Evolutionary conservation across 2,888 invertebrate species (phyloP).

Genomic region (Stomorhina lunata): DNA sequence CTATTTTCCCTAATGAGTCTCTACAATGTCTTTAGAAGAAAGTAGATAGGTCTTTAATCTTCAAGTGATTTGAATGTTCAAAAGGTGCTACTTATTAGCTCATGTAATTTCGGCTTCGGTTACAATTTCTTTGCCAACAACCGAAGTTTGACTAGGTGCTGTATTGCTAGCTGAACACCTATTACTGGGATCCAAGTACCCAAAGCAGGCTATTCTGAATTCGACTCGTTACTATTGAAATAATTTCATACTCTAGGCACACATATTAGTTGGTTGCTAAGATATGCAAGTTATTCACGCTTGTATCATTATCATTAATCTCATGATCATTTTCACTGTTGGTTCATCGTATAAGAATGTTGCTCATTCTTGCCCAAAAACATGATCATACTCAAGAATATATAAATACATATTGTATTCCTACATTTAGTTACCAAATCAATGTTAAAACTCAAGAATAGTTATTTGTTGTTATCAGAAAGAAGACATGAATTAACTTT

Average conservation of each 20-base stretch:
- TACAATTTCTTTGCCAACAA: too few species aligned
- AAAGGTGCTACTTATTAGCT: too few species aligned
- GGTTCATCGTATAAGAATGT: background rate
- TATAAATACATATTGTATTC: conserved; percentile 64
- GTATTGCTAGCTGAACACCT: too few species aligned
- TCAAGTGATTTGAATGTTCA: too few species aligned
- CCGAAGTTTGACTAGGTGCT: too few species aligned
- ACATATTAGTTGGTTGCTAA: conserved; percentile 10
- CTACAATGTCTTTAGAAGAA: too few species aligned
- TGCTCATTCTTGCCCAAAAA: background rate
- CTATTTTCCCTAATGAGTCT: too few species aligned
- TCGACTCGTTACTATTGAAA: background rate
- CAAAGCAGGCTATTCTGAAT: background rate
- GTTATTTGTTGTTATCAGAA: conserved; percentile 43
- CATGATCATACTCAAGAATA: conserved; percentile 22
- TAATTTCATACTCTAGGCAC: background rate
- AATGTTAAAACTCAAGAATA: conserved; percentile 44
- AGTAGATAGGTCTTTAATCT: too few species aligned
- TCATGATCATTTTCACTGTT: conserved; percentile 18
- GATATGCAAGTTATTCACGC: conserved; percentile 58
- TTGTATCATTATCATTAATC: conserved; percentile 48
- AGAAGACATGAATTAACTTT: too few species aligned
- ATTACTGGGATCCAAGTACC: too few species aligned
- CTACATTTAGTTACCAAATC: conserved; percentile 62
- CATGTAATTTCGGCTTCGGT: too few species aligned